Base-by-base conservation (phyloP, 2,888 invertebrate species). In the Drosophila merina region DNA sequence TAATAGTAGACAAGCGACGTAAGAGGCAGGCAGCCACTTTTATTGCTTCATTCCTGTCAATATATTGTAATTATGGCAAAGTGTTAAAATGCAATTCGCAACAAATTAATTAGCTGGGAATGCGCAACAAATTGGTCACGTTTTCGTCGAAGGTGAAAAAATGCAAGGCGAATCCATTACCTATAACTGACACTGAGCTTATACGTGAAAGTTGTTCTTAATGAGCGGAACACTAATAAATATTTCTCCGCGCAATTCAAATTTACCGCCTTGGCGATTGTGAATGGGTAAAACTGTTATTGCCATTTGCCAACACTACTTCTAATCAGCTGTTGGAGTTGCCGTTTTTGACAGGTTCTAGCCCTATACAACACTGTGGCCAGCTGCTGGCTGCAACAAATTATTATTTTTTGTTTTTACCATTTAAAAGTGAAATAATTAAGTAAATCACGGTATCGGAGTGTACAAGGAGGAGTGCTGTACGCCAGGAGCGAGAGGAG, bases 101-200 rank as follows among this genome's bases (percentile, higher is more conserved):
- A 76, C 74, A 85, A 75, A 79, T 75, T 72, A 79, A 79, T 82
- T 85, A 85, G 51, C 72, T 50, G 55, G 57, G 62, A 75, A 74
- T 54, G 40, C 55, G 44, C 79, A 59, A 28, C 20, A 47, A 76
- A 62, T 64, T 69, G 66, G 6, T 59, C 58, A 79, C 68, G 66
- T 64, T 77, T 84, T 30, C 20, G 10, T 26, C 30, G 5, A 47
- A 47, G 40, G 60, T 38, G 60, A 14, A 58, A 47, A n/a, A 42
- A 20, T 42, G 40, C 40, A 14, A 20, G 20, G 8, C 14, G 20
- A 42, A 20, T 20, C 14, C 6, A 42, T 40, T 40, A 33, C 4
- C n/a, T 8, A 33, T 33, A n/a, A 33, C 33, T 33, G 33, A n/a
- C 36, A 36, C n/a, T 36, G 36, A 36, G 36, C 36, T 36, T 42